Evolutionary conservation across 2,113 vertebrate genomes (phyloP), one percentile per base, ranked within the genome.

Genomic region (Anser cygnoides): DNA sequence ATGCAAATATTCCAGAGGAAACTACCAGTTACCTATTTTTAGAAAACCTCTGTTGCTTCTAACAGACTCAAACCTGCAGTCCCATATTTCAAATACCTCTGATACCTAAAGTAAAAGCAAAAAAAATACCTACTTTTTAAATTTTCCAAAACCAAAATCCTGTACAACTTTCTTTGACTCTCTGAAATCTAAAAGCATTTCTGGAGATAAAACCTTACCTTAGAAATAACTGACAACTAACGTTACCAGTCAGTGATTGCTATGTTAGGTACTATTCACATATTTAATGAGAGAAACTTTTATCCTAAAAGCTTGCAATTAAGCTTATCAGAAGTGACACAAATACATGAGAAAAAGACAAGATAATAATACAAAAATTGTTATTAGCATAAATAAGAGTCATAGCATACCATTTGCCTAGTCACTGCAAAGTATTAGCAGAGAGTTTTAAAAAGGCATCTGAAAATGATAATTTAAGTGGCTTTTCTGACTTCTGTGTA

Each of bases 381-480:
- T 91, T 94, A 95, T 71, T 94, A 93, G 78, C 82, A 91, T 80
- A 94, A 83, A 49, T 75, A 94, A 90, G 67, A 95, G 93, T 96
- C 90, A 96, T 88, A 96, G 94, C 94, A 96, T 76, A 88, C 82
- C 78, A 92, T 80, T 94, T 95, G 93, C 93, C 94, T 93, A 97
- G 92, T 97, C 93, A 96, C 28, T 92, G 74, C 71, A 91, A 90
- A 88, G 63, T 85, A 80, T 77, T 93, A 91, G 84, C 78, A 83
- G 7, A 87, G 75, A 91, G 55, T 3, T 72, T 87, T 82, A 5
- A 37, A 78, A 92, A 92, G 37, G 54, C 44, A 77, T 54, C 49
- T 80, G 50, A 90, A 73, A 89, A 94, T 31, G 14, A 68, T 74
- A 92, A 87, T 0, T 0, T 67, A 77, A 93, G 79, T 57, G 63